phyloP scores from a whole-genome alignment of 2,797 vertebrate genomes.

The Rhodeus uyekii region DNA sequence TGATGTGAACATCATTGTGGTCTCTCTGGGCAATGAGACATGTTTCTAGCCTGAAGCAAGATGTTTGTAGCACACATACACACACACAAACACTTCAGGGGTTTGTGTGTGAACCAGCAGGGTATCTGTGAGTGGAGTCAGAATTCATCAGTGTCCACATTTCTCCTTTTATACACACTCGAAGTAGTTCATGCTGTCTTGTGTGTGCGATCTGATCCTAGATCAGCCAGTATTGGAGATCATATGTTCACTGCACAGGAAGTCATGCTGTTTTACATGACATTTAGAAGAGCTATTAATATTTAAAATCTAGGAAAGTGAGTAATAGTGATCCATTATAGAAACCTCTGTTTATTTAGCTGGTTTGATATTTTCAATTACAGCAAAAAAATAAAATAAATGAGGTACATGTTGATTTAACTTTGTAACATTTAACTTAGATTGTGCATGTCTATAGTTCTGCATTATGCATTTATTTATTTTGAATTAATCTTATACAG shows the following conservation, averaged over 20 bases:
- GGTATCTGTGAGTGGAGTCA: conserved; percentile 32
- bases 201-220: neutral
- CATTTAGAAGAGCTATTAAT: neutral
- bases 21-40: neutral
- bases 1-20: conserved; percentile 10
- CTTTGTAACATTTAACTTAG: neutral
- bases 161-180: neutral
- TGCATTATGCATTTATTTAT: neutral
- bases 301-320: neutral
- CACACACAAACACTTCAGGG: conserved; percentile 18
- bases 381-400: neutral
- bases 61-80: conserved; percentile 19
- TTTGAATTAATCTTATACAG: neutral
- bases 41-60: conserved; percentile 19
- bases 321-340: neutral
- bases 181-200: neutral
- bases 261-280: neutral
- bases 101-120: conserved; percentile 10
- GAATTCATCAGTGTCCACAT: conserved; percentile 23
- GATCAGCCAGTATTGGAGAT: neutral
- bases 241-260: neutral
- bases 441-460: neutral
- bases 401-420: neutral
- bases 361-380: neutral
- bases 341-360: neutral